Evolutionary conservation across 2,888 invertebrate genomes (phyloP).

Genomic region (Entomobrya proxima): DNA sequence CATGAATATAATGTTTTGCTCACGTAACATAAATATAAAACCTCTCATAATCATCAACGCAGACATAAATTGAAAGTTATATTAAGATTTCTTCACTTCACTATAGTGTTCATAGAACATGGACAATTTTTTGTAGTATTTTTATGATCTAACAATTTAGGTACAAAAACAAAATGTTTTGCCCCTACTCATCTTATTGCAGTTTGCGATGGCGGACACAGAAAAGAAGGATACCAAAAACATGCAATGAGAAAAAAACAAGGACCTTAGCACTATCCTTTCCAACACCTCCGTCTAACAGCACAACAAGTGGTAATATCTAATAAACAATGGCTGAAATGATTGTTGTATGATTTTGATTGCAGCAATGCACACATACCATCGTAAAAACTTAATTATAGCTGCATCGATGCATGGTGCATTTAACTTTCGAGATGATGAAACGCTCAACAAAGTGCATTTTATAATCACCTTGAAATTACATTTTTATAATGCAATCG

Average conservation of each 20-base stretch:
- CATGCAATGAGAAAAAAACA: neutral
- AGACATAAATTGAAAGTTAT: constrained; percentile 22
- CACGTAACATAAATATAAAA: constrained; percentile 33
- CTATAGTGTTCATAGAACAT: neutral
- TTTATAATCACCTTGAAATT: constrained; percentile 29
- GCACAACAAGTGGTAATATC: neutral
- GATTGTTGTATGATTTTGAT: neutral
- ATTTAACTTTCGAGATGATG: constrained; percentile 16
- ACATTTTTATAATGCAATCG: neutral
- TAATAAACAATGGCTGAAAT: neutral
- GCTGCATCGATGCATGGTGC: constrained; percentile 28
- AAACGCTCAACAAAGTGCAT: neutral
- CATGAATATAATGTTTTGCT: constrained; percentile 5
- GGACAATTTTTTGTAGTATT: neutral
- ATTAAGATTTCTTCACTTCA: constrained; percentile 23
- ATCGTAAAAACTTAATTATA: constrained; percentile 19
- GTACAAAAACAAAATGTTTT: neutral
- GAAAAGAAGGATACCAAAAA: neutral
- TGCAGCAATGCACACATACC: neutral
- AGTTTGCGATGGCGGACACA: neutral
- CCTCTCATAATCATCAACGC: constrained; percentile 14
- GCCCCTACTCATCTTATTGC: neutral
- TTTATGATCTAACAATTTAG: neutral
- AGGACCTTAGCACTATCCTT: constrained; percentile 2
- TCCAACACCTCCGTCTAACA: neutral